phyloP scores from a whole-genome alignment of 1,140 invertebrate species.

The Macrotrachela quadricornifera region DNA sequence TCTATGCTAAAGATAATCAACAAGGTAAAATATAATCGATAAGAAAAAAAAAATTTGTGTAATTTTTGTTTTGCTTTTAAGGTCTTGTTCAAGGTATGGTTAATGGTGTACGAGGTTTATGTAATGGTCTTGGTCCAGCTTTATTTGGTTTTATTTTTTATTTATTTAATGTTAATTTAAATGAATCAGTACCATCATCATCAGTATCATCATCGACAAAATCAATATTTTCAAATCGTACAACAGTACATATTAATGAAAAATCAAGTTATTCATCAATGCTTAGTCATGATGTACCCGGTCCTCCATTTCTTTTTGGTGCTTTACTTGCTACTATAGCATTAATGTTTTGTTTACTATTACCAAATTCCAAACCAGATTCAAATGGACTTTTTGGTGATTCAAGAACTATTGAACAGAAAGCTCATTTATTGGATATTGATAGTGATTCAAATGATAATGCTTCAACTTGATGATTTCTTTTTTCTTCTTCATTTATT shows the following conservation, averaged over 20 bases:
- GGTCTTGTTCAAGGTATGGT: conserved; percentile 46
- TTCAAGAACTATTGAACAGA: too few relatives aligned
- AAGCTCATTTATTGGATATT: too few relatives aligned
- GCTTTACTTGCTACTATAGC: conserved; percentile 84
- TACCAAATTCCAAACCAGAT: too few relatives aligned
- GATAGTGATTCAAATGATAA: too few relatives aligned
- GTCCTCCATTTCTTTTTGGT: conserved; percentile 98
- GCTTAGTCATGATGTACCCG: conserved; percentile 42
- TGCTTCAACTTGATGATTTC: too few relatives aligned
- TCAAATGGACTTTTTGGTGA: too few relatives aligned
- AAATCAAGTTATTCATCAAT: too few relatives aligned
- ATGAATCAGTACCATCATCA: too few relatives aligned
- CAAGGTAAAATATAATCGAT: conserved; percentile 45
- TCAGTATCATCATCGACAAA: too few relatives aligned
- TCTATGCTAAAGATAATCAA: conserved; percentile 80
- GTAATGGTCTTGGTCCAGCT: conserved; percentile 73
- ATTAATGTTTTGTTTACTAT: conserved; percentile 25
- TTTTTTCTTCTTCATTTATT: too few relatives aligned
- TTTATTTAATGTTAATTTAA: conserved; percentile 59
- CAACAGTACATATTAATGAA: too few relatives aligned
- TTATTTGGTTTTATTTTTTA: conserved; percentile 96
- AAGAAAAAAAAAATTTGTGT: conserved; percentile 27
- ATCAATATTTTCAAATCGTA: neutral
- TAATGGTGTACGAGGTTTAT: conserved; percentile 59
- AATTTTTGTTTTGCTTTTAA: conserved; percentile 6